Evolutionary conservation across 2,113 vertebrate species (phyloP).

Genomic region (Elachura formosa): DNA sequence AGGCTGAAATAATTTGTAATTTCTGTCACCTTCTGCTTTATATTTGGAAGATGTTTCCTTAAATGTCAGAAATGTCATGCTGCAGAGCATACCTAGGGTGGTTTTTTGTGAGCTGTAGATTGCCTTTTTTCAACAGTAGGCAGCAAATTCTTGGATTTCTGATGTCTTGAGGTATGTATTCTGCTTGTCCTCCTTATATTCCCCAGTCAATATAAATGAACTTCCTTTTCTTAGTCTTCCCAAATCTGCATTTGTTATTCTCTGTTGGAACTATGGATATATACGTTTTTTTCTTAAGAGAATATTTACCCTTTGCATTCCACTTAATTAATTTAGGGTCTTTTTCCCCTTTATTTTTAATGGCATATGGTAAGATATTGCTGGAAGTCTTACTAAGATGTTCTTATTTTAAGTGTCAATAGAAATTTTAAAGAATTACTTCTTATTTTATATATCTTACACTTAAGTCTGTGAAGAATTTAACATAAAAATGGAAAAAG

Average conservation of each 20-base stretch:
- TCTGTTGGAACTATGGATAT: neutral
- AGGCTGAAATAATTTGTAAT: neutral
- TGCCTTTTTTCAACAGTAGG: neutral
- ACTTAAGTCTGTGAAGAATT: neutral
- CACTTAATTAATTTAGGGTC: neutral
- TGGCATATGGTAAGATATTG: neutral
- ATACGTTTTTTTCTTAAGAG: neutral
- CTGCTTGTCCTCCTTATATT: neutral
- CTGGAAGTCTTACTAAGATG: neutral
- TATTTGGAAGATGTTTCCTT: neutral
- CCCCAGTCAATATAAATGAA: neutral
- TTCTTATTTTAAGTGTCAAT: neutral
- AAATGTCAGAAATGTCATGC: neutral
- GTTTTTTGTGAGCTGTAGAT: neutral
- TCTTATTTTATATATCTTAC: neutral
- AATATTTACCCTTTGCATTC: neutral
- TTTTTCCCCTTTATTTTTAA: neutral
- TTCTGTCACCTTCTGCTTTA: neutral
- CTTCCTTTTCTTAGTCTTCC: neutral
- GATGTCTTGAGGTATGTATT: slow-evolving; percentile 2
- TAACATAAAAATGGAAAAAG: neutral
- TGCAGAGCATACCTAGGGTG: neutral
- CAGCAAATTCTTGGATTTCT: neutral
- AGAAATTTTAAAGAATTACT: neutral
- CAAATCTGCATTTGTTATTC: neutral